phyloP scores from a whole-genome alignment of 2,797 vertebrate genomes.

The Cottoperca gobio region DNA sequence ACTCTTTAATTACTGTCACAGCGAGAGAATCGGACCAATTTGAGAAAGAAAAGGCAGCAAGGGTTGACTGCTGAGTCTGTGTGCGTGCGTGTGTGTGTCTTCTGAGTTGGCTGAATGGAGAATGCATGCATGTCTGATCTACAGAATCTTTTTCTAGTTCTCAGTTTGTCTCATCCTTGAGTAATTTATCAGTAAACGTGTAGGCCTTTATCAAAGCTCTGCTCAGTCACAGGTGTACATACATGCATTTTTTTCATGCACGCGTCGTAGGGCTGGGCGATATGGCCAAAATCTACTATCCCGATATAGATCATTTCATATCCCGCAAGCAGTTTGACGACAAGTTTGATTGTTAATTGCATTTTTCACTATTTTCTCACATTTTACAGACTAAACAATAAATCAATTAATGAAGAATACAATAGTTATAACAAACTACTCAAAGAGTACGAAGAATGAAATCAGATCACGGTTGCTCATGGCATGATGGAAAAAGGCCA shows the following conservation, averaged over 20 bases:
- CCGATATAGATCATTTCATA: too few species aligned
- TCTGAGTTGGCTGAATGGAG: constrained; percentile 24
- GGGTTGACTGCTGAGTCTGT: constrained; percentile 4
- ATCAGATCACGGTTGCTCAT: neutral
- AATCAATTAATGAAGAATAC: neutral
- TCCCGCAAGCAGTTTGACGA: neutral
- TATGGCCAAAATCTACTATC: too few species aligned
- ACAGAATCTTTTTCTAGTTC: constrained; percentile 33
- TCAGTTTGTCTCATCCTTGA: constrained; percentile 74
- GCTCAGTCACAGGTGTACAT: too few species aligned
- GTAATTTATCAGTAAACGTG: constrained; percentile 72
- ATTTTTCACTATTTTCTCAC: neutral
- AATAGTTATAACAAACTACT: neutral
- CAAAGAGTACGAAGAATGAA: neutral
- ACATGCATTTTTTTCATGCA: too few species aligned
- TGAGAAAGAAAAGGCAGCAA: constrained; percentile 27
- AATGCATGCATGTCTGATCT: constrained; percentile 56
- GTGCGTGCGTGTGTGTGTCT: constrained; percentile 12
- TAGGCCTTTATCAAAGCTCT: neutral
- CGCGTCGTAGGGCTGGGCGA: too few species aligned
- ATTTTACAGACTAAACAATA: neutral
- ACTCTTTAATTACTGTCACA: constrained; percentile 60
- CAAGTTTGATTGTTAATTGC: neutral
- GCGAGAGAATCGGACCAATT: constrained; percentile 42
- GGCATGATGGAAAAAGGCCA: neutral